phyloP scores from a whole-genome alignment of 2,888 invertebrate genomes.

The Morpho deidamia region DNA sequence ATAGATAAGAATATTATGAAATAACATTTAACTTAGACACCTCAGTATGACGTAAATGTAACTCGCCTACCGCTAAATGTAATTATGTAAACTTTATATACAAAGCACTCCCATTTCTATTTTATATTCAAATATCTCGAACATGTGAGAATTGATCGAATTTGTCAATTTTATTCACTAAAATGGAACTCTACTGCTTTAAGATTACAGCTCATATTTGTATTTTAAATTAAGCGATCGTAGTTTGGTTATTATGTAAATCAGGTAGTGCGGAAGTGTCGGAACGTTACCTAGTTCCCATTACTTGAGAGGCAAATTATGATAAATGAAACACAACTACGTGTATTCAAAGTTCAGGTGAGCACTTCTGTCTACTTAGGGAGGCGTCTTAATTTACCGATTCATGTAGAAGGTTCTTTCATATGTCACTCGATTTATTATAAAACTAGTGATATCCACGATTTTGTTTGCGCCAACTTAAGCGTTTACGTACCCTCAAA shows the following conservation, averaged over 20 bases:
- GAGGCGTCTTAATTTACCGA: slow-evolving; percentile 1
- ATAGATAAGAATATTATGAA: no score
- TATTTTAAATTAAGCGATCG: slow-evolving; percentile 41
- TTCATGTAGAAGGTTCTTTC: background rate
- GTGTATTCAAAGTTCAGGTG: slow-evolving; percentile 26
- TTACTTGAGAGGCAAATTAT: slow-evolving; percentile 63
- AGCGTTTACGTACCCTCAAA: no score
- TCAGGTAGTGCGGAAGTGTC: slow-evolving; percentile 61
- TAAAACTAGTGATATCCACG: no score
- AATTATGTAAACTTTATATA: background rate
- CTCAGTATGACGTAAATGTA: no score
- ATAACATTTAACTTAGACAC: no score
- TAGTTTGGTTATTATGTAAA: slow-evolving; percentile 70
- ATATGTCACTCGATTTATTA: no score
- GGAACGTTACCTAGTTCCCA: slow-evolving; percentile 61
- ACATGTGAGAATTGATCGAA: slow-evolving; percentile 60
- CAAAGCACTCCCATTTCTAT: slow-evolving; percentile 33
- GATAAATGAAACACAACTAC: slow-evolving; percentile 55
- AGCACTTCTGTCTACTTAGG: slow-evolving; percentile 29
- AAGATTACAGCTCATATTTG: slow-evolving; percentile 43
- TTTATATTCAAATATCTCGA: slow-evolving; percentile 52
- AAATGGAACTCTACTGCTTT: slow-evolving; percentile 33
- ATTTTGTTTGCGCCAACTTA: no score
- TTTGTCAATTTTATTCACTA: slow-evolving; percentile 43
- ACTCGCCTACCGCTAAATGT: no score